Evolutionary conservation across 2,888 invertebrate species (phyloP).

Genomic region (Eugnorisma glareosa): DNA sequence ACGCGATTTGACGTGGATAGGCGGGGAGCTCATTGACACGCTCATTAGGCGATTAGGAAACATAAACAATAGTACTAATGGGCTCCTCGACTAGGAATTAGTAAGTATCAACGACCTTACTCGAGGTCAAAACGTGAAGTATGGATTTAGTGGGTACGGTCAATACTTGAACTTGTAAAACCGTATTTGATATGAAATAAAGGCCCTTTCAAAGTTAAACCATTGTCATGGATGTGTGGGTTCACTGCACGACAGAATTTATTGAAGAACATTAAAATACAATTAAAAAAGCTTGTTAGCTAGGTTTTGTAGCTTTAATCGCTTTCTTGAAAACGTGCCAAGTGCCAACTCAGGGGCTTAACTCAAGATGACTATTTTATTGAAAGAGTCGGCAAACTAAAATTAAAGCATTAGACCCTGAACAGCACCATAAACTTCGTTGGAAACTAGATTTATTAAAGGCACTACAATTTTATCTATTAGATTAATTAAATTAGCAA

Average conservation of each 20-base stretch:
- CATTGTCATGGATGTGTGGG: background rate
- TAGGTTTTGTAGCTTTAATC: constrained; percentile 11
- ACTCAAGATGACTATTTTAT: background rate
- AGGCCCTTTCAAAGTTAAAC: background rate
- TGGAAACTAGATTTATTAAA: background rate
- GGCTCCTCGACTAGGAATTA: constrained; percentile 21
- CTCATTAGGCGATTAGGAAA: constrained; percentile 48
- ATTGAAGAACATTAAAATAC: background rate
- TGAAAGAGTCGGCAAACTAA: background rate
- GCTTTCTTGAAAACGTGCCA: constrained; percentile 34
- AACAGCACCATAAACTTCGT: background rate
- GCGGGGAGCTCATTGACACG: constrained; percentile 54
- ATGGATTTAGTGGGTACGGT: constrained; percentile 1
- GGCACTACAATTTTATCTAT: background rate
- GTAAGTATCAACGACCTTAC: constrained; percentile 14
- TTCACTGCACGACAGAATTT: background rate
- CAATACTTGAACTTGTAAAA: constrained; percentile 6
- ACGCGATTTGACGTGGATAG: constrained; percentile 50
- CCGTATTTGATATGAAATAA: background rate
- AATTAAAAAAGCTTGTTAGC: background rate
- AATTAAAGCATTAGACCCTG: background rate
- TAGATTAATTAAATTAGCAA: background rate
- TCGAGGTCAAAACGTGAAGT: constrained; percentile 23
- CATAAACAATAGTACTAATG: constrained; percentile 56
- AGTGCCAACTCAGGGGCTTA: constrained; percentile 3